A percentile compares a stretch with the other conserved stretches of the same genome.
Conservation (phyloP, 2,113 vertebrate species). For the Monopterus albus region DNA sequence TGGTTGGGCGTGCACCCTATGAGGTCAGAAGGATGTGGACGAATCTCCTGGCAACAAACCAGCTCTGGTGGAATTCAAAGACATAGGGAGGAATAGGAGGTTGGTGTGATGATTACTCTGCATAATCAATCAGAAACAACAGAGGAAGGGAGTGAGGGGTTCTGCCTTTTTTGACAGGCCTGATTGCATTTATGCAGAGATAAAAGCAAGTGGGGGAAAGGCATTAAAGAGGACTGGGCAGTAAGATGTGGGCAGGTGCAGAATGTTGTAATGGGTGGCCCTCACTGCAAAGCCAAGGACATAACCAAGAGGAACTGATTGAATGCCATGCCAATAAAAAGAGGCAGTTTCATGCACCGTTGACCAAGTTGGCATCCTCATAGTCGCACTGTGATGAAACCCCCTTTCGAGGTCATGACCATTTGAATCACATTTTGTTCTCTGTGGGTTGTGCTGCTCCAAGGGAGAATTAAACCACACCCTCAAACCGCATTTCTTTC, state of each 20-base stretch:
- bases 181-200: conserved; percentile 74
- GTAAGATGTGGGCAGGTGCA: conserved; percentile 70
- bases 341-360: conserved; percentile 77
- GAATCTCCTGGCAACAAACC: conserved; percentile 75
- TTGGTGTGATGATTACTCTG: conserved; percentile 37
- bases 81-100: conserved; percentile 37
- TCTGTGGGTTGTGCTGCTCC: conserved; percentile 42
- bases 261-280: conserved; percentile 62
- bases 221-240: conserved; percentile 56
- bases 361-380: conserved; percentile 77
- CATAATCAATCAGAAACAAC: conserved; percentile 77
- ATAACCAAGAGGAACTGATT: conserved; percentile 75
- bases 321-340: conserved; percentile 78
- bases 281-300: conserved; percentile 71
- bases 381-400: conserved; percentile 67
- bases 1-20: conserved; percentile 32
- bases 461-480: conserved; percentile 42
- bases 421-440: conserved; percentile 67
- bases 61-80: conserved; percentile 71
- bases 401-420: conserved; percentile 69
- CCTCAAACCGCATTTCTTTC: conserved; percentile 1
- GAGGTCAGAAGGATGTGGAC: conserved; percentile 53
- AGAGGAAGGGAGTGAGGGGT: conserved; percentile 37
- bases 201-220: conserved; percentile 20
- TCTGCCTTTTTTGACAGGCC: conserved; percentile 60